Evolutionary conservation across 2,888 invertebrate genomes (phyloP), one percentile per base, ranked within the genome.

Genomic region (Drosophila leonis): DNA sequence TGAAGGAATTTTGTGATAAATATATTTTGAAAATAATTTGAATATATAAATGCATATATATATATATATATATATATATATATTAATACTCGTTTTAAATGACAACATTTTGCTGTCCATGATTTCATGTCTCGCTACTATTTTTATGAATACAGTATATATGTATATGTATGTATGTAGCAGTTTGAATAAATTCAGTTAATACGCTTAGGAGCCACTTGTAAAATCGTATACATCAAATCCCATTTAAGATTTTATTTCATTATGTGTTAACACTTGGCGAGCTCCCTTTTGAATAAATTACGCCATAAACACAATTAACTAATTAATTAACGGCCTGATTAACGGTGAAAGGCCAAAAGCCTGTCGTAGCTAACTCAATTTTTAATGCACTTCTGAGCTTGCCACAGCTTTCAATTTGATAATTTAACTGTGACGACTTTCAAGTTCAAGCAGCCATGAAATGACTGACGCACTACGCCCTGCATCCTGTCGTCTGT

Each of bases 271-370:
- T 87, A 78, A 75, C 75, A 69, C 71, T 60, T 54, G 70, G 51
- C 49, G 39, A 18, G 31, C 35, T 29, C 20, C 18, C 20, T 39
- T 59, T 60, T 54, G 59, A 51, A 82, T 72, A 82, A 75, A 78
- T 82, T 68, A 68, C 75, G 75, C 73, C 80, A 70, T 69, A 65
- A 85, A 76, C 54, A 63, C 73, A 87, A 84, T 84, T 89, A 78
- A 76, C 70, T 76, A 82, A 89, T 87, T 89, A 89, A 83, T 87
- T 81, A 87, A 78, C 52, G 51, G 48, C 69, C 71, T 81, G 82
- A 78, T 83, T 75, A 81, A 81, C 71, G 64, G 54, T 44, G 44
- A 64, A 52, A 15, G 60, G 49, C 52, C 6, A 24, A 56, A 33
- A 29, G 41, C 56, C 54, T 48, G 44, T 44, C 56, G 48, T n/a